Evolutionary conservation across 64 coral and sea anemone genomes (phyloP), one percentile per base, ranked within the genome.

Genomic region (Catalaphyllia jardinei): DNA sequence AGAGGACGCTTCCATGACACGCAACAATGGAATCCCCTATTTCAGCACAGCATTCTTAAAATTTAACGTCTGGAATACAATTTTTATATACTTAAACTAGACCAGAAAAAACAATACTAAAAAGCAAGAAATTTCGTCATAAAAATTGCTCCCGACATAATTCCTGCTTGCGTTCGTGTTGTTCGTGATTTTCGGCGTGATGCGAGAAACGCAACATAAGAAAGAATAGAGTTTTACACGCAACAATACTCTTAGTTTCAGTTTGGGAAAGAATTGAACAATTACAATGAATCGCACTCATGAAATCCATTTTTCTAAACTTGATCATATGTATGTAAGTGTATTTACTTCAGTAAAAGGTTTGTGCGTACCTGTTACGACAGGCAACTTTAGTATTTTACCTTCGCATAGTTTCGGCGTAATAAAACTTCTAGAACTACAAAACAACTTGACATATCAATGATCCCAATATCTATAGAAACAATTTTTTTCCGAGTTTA

Each of bases 111-210:
- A 77, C 18, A 49, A 4, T 8, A 46, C 42, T 46, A 46, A 46
- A 46, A 0, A 50, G 22, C 17, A 38, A 20, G 35, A 77, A n/a
- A 42, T 19, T 77, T 77, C 17, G 18, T 50, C 15, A 46, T 42
- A 76, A 77, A 77, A 77, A 69, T 11, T 25, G 19, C 38, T 51
- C 6, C 33, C 11, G 16, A 27, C 25, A 16, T 54, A 14, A 8
- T 29, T 59, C 49, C 22, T 59, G 49, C 25, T 25, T 13, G 7
- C 1, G 8, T 57, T 75, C 22, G 51, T 55, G 39, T 24, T 22
- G 9, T 25, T 55, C 16, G 76, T 79, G 76, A 79, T 55, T 28
- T 79, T 79, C 22, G 51, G 76, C 49, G 76, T 79, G 76, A 79
- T 79, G 55, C 76, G 51, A 51, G 51, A 79, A 29, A 57, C 24